Base-by-base conservation (phyloP, 2,888 invertebrate species). In the Linyphia triangularis region DNA sequence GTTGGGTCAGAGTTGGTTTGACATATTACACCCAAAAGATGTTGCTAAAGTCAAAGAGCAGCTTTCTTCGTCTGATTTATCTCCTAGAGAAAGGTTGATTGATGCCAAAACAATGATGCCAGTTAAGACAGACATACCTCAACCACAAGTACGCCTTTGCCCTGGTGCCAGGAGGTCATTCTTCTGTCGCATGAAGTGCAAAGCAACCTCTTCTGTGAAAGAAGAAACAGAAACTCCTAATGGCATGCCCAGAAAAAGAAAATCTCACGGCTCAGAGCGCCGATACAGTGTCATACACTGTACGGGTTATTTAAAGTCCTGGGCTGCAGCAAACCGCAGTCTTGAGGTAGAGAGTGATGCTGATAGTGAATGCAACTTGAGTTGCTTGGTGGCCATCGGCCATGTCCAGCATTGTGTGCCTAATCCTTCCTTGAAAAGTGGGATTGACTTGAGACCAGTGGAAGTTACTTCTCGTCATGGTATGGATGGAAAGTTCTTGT, bases 11-110 rank as follows among this genome's bases (percentile, higher is more conserved):
- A 98, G 97, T 92, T 95, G 97, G 94, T 98, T 98, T 93, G 98
- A 98, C 93, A 96, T 98, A 90, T 93, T 98, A 65, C 98, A 98
- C 93, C 98, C 98, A 0, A 97, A 97, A 93, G 98, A 98, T 93
- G 96, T 98, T 51, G 96, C 96, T 85, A 98, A 98, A 93, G 97
- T 98, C 5, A 98, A 98, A 92, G 98, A 98, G 92, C 98, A 98
- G 93, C 94, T 98, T 5, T 97, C 97, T 0, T 96, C 97, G 0
- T 96, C 97, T 0, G 97, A 98, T 93, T 94, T 97, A 90, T 96
- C 96, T 91, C 97, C 97, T 0, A 94, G 97, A 59, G 97, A 98
- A 93, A 94, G 97, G 91, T 94, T 98, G 90, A 97, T 98, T 91
- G 98, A 98, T 93, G 97, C 97, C 75, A 97, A 97, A 94, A 97